Evolutionary conservation across 2,113 vertebrate genomes (phyloP), one percentile per base, ranked within the genome.

Genomic region (Parotia lawesii): DNA sequence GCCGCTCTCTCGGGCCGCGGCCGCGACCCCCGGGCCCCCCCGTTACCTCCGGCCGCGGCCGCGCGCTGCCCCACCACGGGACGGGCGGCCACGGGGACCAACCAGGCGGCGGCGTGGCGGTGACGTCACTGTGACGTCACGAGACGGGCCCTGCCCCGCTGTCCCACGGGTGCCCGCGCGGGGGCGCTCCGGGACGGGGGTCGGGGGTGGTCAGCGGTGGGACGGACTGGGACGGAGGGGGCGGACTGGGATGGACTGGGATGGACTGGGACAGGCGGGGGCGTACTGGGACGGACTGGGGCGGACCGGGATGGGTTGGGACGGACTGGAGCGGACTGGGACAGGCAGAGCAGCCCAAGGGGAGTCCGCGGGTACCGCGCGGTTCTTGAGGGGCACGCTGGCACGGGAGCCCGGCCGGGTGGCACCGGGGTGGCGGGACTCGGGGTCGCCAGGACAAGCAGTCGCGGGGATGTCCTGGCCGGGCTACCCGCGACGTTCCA

Each of bases 241-340:
- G 37, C 3, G 42, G 42, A 44, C 42, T 18, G 44, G 44, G 42
- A 44, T 19, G 11, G 9, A 25, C 37, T 19, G n/a, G 29, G 38
- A 22, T 6, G 23, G 37, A 12, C 23, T 5, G 29, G 20, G 44
- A 10, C 44, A 19, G 44, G 15, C 16, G 6, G 20, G 42, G 5
- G 2, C 0, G 33, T 4, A 12, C 23, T 6, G 29, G 20, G 44
- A 10, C 44, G 44, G 44, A 20, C 21, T 8, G 20, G 42, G 5
- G 2, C 0, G 33, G 33, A 37, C 50, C 2, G 12, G 28, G 13
- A 12, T 0, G 29, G 31, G 6, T 6, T 3, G 37, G 45, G 13
- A n/a, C 4, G 5, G 40, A 9, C 5, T 0, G 21, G 27, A 13
- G 3, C 5, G 14, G 33, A 9, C 37, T 22, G 23, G 28, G 24